Evolutionary conservation across 2,113 vertebrate species (phyloP).

Genomic region (Semnornis frantzii): DNA sequence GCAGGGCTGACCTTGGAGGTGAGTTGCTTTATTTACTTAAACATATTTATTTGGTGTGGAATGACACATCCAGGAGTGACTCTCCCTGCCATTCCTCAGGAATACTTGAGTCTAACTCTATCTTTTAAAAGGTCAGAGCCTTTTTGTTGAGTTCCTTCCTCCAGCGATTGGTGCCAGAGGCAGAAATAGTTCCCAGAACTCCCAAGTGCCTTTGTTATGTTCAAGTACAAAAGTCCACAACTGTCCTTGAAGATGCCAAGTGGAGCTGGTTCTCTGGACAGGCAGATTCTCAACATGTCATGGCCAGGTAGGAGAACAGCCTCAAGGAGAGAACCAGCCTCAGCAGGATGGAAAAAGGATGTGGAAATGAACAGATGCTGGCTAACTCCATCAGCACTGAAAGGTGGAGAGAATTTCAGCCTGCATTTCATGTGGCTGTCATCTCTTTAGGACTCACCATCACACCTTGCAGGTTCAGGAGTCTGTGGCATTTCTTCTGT

Average conservation of each 20-base stretch:
- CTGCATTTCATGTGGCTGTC: background rate
- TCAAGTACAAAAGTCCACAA: background rate
- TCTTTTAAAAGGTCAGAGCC: conserved; percentile 5
- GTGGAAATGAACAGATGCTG: background rate
- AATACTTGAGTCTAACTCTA: background rate
- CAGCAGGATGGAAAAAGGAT: background rate
- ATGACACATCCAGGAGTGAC: background rate
- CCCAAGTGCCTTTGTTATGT: background rate
- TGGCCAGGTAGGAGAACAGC: background rate
- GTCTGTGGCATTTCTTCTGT: background rate
- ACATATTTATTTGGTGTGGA: background rate
- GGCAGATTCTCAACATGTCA: background rate
- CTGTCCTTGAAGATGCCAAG: background rate
- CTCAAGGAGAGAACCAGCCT: background rate
- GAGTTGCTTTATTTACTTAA: background rate
- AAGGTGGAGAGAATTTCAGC: background rate
- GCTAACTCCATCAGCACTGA: background rate
- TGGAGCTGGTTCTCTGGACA: background rate
- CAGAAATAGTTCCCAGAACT: background rate
- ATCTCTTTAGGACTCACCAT: background rate
- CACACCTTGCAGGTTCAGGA: background rate
- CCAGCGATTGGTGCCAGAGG: background rate
- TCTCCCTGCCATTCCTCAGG: background rate
- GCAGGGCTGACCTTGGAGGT: background rate
- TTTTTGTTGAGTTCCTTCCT: background rate